These are phyloP conservation scores for Halocynthia roretzi DNA, from an alignment of 23 tunicate species.

Conservation along the genomic window DNA sequence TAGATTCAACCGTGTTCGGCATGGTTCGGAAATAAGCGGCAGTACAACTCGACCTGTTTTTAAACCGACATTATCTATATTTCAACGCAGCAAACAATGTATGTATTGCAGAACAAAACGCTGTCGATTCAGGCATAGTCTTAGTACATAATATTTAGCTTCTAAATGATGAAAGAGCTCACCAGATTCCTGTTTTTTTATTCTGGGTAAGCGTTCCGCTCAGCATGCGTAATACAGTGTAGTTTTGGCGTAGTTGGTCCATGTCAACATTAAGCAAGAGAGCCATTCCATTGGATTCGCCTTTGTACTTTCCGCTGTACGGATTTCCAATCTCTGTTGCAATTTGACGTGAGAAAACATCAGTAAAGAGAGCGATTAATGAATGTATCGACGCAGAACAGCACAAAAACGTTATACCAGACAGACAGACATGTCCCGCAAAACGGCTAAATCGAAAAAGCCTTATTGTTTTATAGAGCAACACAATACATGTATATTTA, in stretches of 20 bases:
- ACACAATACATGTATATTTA: too few species aligned
- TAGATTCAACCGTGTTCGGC: constrained; percentile 15
- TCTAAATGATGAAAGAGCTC: not conserved
- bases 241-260: constrained; percentile 37
- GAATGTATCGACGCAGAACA: too few species aligned
- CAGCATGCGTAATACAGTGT: constrained; percentile 22
- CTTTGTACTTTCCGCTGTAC: constrained; percentile 58
- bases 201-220: constrained; percentile 46
- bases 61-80: not conserved
- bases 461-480: too few species aligned
- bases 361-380: too few species aligned
- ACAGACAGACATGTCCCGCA: too few species aligned
- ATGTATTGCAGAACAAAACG: not conserved
- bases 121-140: not conserved
- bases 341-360: too few species aligned
- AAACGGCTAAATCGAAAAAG: too few species aligned
- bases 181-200: constrained; percentile 17
- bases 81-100: too few species aligned
- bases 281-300: constrained; percentile 25
- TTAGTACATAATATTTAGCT: not conserved
- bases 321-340: constrained; percentile 19
- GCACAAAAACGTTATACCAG: too few species aligned
- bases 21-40: constrained; percentile 33
- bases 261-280: constrained; percentile 48
- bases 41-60: constrained; percentile 18